Base-by-base conservation (phyloP, 2,888 invertebrate species). In the Sminthurides aquaticus region DNA sequence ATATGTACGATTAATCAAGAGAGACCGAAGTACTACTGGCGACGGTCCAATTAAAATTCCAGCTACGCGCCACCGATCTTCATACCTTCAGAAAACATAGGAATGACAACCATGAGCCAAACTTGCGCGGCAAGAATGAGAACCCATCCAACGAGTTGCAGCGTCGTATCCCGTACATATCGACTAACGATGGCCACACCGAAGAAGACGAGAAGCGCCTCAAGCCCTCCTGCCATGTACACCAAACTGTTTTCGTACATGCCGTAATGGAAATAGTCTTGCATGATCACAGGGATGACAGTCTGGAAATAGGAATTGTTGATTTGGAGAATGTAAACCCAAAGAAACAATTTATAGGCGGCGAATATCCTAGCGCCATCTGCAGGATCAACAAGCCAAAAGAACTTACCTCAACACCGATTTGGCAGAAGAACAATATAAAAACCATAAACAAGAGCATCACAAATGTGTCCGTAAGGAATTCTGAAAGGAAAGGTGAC, bases 211-310 rank as follows among this genome's bases (percentile, higher is more conserved):
- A 76, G 15, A 18, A 79, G 76, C n/a, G 74, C 74, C 75, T 79
- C 77, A 8, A 77, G 74, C 28, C 80, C 80, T 54, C 78, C 79
- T 22, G 73, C 73, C 73, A 78, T 78, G 73, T 78, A 80, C 65
- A 80, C 75, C 3, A 79, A 69, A 68, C 80, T 80, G 72, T 79
- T 79, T 66, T 79, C 78, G 54, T 78, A 71, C 62, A 79, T 79
- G 52, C 76, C 76, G 76, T 79, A 79, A 52, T 75, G 71, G 48
- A 79, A 76, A 43, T 77, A 73, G 22, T 75, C 75, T 62, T 77
- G 72, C 58, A 79, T 77, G 26, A 79, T 70, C 2, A 80, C 79
- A 1, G 79, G 79, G 2, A 78, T 76, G 72, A 79, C 76, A 8
- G 80, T 78, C 79, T n/a, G n/a, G n/a, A n/a, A n/a, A n/a, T n/a